Conservation (phyloP, 64 coral and sea anemone genomes). For the Dendronephthya gigantea region DNA sequence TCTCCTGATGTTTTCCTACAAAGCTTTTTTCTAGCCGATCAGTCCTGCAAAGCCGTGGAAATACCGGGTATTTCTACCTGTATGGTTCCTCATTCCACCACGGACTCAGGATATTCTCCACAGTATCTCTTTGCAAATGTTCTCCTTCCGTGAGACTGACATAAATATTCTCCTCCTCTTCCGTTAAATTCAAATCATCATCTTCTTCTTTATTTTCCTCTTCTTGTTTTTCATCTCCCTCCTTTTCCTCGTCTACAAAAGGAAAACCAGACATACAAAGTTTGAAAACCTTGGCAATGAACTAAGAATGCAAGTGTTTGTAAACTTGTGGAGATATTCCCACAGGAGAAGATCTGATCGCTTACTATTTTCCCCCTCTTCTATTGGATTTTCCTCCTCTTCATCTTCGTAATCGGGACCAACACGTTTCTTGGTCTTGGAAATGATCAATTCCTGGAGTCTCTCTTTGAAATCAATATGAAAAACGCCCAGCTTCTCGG, state of each 20-base stretch:
- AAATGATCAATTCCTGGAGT: conserved; percentile 8
- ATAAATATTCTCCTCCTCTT: conserved; percentile 89
- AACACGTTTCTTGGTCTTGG: conserved; percentile 19
- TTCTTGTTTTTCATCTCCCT: conserved; percentile 25
- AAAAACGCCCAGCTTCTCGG: neutral
- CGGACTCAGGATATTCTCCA: conserved; percentile 71
- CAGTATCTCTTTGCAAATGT: conserved; percentile 46
- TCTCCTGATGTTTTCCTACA: no score
- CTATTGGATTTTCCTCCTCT: neutral
- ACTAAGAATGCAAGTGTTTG: no score
- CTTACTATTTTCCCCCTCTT: neutral
- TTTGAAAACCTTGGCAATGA: no score
- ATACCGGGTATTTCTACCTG: conserved; percentile 20
- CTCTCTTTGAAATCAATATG: conserved; percentile 6
- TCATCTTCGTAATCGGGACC: conserved; percentile 4
- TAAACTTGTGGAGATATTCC: no score
- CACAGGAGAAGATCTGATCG: no score
- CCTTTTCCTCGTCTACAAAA: neutral
- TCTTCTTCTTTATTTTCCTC: conserved; percentile 53
- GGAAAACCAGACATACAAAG: neutral
- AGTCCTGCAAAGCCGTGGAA: neutral
- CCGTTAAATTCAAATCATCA: conserved; percentile 55
- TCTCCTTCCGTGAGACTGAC: conserved; percentile 65
- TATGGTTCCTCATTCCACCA: conserved; percentile 98
- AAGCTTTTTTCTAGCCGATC: neutral